Evolutionary conservation across 2,888 invertebrate genomes (phyloP).

Genomic region (Sycophila texana): DNA sequence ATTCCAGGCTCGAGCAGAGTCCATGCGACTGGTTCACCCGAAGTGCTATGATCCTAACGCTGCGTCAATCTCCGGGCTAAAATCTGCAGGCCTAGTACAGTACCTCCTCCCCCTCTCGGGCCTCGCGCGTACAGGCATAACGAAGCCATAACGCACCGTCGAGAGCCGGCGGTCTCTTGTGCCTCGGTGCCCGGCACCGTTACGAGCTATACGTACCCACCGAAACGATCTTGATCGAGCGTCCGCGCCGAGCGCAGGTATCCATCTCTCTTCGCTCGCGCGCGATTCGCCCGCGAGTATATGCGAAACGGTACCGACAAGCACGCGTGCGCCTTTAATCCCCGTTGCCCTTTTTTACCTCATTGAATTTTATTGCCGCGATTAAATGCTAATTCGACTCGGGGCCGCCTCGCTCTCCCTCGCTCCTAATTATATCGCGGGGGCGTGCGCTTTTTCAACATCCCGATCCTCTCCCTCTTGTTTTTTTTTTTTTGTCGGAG

Average conservation of each 20-base stretch:
- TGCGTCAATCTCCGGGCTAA: no score
- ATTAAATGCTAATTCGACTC: slow-evolving; percentile 8
- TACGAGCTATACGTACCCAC: slow-evolving; percentile 21
- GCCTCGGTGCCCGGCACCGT: slow-evolving; percentile 16
- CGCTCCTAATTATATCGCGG: background rate
- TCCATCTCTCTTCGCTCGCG: background rate
- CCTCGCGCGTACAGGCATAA: no score
- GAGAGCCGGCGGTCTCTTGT: background rate
- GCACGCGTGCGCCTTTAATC: no score
- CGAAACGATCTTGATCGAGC: slow-evolving; percentile 40
- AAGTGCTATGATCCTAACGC: no score
- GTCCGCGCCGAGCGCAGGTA: background rate
- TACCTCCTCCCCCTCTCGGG: no score
- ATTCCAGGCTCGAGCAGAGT: no score
- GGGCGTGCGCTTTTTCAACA: background rate
- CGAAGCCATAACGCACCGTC: no score
- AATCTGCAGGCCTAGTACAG: no score
- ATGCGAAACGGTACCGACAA: background rate
- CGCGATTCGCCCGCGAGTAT: background rate
- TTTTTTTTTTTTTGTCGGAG: no score
- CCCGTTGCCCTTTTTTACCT: no score
- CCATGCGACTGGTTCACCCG: no score
- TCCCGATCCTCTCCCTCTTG: no score
- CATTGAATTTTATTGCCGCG: background rate
- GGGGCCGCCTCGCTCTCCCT: background rate